These are phyloP conservation scores for Drosophila ananassae DNA, from an alignment of 1,140 invertebrate species.

Conservation along the genomic window DNA sequence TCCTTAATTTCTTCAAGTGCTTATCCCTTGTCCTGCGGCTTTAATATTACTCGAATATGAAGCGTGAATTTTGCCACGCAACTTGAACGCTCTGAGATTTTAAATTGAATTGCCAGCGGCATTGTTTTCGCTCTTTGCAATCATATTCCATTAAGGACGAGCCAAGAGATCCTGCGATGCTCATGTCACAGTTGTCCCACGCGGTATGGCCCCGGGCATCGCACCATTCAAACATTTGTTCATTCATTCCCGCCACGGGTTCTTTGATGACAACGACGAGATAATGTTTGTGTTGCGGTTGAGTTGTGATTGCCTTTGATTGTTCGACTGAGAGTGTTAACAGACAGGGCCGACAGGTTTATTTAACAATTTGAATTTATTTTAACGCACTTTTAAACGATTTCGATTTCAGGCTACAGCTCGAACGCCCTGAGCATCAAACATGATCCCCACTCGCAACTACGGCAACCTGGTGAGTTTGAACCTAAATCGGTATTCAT, in stretches of 20 bases:
- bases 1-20: constrained; percentile 7
- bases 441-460: constrained; percentile 93
- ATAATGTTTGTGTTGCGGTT: constrained; percentile 78
- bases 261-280: constrained; percentile 70
- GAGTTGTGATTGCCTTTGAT: constrained; percentile 75
- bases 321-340: constrained; percentile 46
- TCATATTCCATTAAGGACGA: constrained; percentile 78
- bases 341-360: constrained; percentile 37
- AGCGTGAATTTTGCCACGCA: constrained; percentile 79
- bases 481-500: neutral
- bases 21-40: constrained; percentile 58
- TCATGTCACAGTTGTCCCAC: constrained; percentile 71
- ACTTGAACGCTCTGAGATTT: constrained; percentile 70
- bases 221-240: constrained; percentile 10
- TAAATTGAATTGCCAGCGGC: constrained; percentile 82
- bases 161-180: constrained; percentile 46
- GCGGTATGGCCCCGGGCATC: constrained; percentile 16
- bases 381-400: constrained; percentile 6
- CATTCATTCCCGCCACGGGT: constrained; percentile 9
- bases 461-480: constrained; percentile 91
- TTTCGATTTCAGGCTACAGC: constrained; percentile 88
- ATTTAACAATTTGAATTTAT: constrained; percentile 41
- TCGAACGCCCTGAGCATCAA: constrained; percentile 89
- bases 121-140: constrained; percentile 82
- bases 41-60: constrained; percentile 71